A percentile compares a stretch with the other conserved stretches of the same genome.
phyloP scores from a whole-genome alignment of 2,797 vertebrate genomes.

The Spinus pinus region DNA sequence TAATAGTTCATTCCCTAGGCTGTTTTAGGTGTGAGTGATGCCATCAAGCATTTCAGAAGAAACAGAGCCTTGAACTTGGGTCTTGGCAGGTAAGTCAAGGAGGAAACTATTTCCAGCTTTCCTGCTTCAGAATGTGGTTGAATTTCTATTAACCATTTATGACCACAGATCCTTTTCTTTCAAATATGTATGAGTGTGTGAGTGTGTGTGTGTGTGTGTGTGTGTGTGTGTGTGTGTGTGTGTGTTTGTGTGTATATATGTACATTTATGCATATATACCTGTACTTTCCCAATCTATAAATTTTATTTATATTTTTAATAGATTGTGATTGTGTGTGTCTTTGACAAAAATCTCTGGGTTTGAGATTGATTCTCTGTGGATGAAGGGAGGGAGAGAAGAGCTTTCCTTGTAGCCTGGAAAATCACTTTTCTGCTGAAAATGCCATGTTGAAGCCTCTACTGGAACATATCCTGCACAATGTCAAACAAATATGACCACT shows the following conservation, averaged over 20 bases:
- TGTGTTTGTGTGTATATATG: neutral
- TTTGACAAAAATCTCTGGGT: neutral
- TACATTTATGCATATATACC: neutral
- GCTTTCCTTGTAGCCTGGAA: neutral
- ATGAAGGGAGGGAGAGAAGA: neutral
- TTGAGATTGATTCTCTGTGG: neutral
- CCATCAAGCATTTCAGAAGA: slow-evolving; percentile 6
- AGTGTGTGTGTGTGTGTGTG: rapidly evolving
- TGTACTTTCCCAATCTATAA: neutral
- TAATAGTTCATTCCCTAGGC: neutral
- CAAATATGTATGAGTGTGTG: neutral
- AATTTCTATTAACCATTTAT: slow-evolving; percentile 21
- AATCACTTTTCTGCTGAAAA: slow-evolving; percentile 11
- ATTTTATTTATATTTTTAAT: neutral
- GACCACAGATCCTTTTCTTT: neutral
- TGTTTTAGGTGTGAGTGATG: slow-evolving; percentile 41
- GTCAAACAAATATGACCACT: slow-evolving; percentile 39
- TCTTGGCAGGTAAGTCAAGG: slow-evolving; percentile 32
- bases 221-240: rapidly evolving
- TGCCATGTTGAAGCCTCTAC: slow-evolving; percentile 34
- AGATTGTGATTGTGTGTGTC: neutral
- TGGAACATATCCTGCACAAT: neutral
- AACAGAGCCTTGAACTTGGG: slow-evolving; percentile 18
- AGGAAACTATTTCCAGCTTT: slow-evolving; percentile 38
- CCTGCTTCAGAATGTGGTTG: neutral